Conservation (phyloP, 2,113 vertebrate genomes). For the Brachirus orientalis region DNA sequence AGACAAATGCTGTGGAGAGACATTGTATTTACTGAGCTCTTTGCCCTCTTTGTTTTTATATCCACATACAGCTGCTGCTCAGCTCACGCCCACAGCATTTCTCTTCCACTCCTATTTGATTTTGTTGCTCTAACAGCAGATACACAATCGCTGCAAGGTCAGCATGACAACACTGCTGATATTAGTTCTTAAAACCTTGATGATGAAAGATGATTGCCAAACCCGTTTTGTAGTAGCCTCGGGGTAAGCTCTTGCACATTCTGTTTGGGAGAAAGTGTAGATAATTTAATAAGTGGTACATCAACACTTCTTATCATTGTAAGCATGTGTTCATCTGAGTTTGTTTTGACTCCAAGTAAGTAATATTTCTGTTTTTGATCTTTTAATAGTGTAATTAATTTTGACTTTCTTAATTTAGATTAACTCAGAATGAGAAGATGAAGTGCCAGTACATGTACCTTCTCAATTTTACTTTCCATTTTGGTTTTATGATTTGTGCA, state of each 20-base stretch:
- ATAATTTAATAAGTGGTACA: neutral
- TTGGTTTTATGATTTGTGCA: too few relatives aligned
- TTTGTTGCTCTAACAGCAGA: constrained; percentile 13
- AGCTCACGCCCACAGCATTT: constrained; percentile 7
- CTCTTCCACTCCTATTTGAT: constrained; percentile 28
- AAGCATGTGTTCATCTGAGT: neutral
- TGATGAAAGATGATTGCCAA: constrained; percentile 17
- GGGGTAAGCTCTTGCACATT: neutral
- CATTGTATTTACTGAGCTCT: neutral
- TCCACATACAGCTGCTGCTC: neutral
- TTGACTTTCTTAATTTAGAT: neutral
- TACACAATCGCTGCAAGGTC: constrained; percentile 10
- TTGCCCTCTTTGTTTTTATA: neutral
- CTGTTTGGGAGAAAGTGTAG: neutral
- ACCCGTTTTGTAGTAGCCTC: neutral
- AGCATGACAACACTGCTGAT: neutral
- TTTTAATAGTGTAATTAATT: neutral
- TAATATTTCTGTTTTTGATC: neutral
- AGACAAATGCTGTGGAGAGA: constrained; percentile 1
- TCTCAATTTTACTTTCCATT: too few relatives aligned
- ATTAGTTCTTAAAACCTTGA: constrained; percentile 12
- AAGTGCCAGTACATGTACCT: too few relatives aligned
- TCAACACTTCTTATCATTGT: neutral
- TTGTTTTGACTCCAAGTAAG: too few relatives aligned
- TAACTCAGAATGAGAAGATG: too few relatives aligned